These are phyloP conservation scores for Drosophila mayaguana DNA, from an alignment of 2,888 invertebrate species.

Conservation along the genomic window DNA sequence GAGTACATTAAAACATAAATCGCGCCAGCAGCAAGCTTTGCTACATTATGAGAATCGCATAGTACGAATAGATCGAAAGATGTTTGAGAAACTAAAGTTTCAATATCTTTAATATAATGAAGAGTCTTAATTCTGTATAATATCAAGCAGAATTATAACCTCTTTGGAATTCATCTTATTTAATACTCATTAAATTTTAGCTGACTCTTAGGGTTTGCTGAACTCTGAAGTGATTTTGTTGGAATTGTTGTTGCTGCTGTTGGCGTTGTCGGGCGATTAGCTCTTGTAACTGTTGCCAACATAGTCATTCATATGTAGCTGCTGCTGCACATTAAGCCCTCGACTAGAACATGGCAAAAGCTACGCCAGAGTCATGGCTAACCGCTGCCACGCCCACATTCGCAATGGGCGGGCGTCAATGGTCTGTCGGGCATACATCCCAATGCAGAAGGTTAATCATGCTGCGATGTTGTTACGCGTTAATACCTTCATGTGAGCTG, in stretches of 20 bases:
- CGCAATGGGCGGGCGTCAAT: conserved; percentile 6
- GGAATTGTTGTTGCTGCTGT: background rate
- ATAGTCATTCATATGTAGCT: conserved; percentile 1
- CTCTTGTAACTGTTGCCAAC: conserved; percentile 24
- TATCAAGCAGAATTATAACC: too few relatives aligned
- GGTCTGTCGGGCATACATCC: conserved; percentile 22
- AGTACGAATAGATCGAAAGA: background rate
- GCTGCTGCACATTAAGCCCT: conserved; percentile 33
- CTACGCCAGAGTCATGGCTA: conserved; percentile 59
- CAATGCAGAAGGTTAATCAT: conserved; percentile 81
- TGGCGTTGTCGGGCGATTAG: conserved; percentile 34
- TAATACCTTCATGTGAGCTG: conserved; percentile 85
- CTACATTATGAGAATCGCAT: background rate
- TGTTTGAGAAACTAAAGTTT: background rate
- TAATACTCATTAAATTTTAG: background rate
- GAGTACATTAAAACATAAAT: too few relatives aligned
- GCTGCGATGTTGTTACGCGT: conserved; percentile 84
- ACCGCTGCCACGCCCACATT: conserved; percentile 35
- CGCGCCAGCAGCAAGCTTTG: too few relatives aligned
- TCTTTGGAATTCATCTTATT: background rate
- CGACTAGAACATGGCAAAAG: conserved; percentile 50
- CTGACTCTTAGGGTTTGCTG: background rate
- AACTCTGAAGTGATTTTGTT: background rate
- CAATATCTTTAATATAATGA: background rate
- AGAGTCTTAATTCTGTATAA: too few relatives aligned